A percentile compares a stretch with the other conserved stretches of the same genome.
phyloP scores from a whole-genome alignment of 2,797 vertebrate species.

The Sebastes oblongus region DNA sequence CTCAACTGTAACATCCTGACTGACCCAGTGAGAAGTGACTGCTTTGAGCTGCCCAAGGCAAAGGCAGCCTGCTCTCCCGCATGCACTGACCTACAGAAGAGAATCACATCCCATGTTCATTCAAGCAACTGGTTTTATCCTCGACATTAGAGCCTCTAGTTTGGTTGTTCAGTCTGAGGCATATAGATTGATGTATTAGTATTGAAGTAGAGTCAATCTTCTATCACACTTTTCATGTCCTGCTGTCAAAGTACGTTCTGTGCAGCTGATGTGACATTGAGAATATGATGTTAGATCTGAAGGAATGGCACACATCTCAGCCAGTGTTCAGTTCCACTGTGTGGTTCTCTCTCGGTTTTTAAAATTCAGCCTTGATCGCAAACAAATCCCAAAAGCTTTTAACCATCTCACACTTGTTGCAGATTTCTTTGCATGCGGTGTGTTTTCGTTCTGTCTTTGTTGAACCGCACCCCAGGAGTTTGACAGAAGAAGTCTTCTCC shows the following conservation, averaged over 20 bases:
- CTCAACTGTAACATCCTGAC: conserved; percentile 17
- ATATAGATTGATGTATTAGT: not conserved
- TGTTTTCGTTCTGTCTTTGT: conserved; percentile 18
- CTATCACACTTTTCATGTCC: not conserved
- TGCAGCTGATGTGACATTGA: conserved; percentile 1
- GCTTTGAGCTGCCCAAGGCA: conserved; percentile 24
- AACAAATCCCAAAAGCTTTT: conserved; percentile 8
- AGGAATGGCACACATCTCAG: not conserved
- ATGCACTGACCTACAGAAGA: conserved; percentile 60
- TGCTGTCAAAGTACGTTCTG: not conserved
- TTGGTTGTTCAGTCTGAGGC: not conserved
- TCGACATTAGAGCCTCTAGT: conserved; percentile 2
- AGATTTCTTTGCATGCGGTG: conserved; percentile 1
- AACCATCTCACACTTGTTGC: conserved; percentile 24
- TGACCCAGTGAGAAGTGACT: conserved; percentile 56
- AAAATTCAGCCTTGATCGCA: not conserved
- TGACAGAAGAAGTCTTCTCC: conserved; percentile 25
- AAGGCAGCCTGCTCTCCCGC: conserved; percentile 24
- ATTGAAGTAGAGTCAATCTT: conserved; percentile 1
- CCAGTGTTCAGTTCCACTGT: not conserved
- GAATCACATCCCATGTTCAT: conserved; percentile 51
- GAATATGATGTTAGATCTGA: conserved; percentile 24
- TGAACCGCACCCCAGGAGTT: conserved; percentile 24
- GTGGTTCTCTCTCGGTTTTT: not conserved
- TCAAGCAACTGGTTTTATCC: conserved; percentile 42